phyloP scores from a whole-genome alignment of 2,888 invertebrate genomes.

The Archaeoteleia sp. region DNA sequence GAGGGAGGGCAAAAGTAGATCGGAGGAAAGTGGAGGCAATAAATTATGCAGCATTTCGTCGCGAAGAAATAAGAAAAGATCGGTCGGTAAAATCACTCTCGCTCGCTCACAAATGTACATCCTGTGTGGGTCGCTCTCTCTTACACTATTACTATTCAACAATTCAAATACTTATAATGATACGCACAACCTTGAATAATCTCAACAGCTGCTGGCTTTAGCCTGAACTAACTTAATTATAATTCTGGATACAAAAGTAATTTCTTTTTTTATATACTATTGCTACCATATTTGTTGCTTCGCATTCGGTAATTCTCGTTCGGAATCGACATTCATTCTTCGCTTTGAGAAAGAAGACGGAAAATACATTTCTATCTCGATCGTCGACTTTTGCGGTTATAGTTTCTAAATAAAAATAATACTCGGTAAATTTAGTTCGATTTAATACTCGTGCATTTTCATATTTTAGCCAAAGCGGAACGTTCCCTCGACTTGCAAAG shows the following conservation, averaged over 20 bases:
- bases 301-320: no score
- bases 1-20: no score
- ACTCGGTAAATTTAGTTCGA: no score
- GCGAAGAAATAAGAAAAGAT: slow-evolving; percentile 30
- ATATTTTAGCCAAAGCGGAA: no score
- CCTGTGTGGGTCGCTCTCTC: slow-evolving; percentile 43
- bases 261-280: slow-evolving; percentile 49
- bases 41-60: slow-evolving; percentile 9
- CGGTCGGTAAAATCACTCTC: slow-evolving; percentile 7
- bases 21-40: slow-evolving; percentile 9
- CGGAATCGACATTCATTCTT: no score
- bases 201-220: slow-evolving; percentile 74
- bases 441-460: no score
- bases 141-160: slow-evolving; percentile 74
- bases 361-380: no score
- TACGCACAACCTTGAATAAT: slow-evolving; percentile 75
- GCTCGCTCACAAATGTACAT: slow-evolving; percentile 22
- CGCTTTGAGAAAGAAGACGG: no score
- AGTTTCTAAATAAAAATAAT: no score
- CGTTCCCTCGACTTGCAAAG: no score
- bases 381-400: no score
- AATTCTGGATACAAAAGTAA: slow-evolving; percentile 67
- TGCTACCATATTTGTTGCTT: no score
- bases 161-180: slow-evolving; percentile 74
- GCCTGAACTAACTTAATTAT: slow-evolving; percentile 68